These are phyloP conservation scores for Trachemys scripta DNA, from an alignment of 2,113 vertebrate species.

Conservation along the genomic window DNA sequence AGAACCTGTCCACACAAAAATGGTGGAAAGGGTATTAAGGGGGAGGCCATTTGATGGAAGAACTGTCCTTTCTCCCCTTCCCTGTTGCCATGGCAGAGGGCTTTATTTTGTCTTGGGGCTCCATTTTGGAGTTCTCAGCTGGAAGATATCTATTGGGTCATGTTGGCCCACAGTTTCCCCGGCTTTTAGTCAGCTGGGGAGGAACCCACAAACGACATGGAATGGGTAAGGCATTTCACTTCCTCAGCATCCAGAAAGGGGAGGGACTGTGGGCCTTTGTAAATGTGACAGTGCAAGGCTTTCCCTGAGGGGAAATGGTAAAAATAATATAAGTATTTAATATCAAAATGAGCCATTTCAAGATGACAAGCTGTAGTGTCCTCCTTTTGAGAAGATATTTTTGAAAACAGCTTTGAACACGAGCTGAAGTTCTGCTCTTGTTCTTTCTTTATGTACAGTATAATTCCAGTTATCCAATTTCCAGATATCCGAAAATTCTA, in stretches of 20 bases:
- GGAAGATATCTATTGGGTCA: neutral
- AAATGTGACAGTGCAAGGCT: neutral
- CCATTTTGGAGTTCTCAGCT: neutral
- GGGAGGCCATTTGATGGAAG: neutral
- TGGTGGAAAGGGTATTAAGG: neutral
- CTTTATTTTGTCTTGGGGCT: neutral
- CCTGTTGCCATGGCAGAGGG: neutral
- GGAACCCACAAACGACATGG: neutral
- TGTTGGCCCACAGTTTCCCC: neutral
- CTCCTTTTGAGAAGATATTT: neutral
- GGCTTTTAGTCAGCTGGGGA: neutral
- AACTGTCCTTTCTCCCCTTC: neutral
- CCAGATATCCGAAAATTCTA: neutral
- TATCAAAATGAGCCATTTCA: rapidly evolving
- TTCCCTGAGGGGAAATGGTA: neutral
- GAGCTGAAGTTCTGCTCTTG: neutral
- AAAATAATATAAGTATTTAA: neutral
- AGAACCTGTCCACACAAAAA: neutral
- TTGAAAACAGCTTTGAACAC: neutral
- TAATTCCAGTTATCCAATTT: neutral
- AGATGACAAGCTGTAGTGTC: neutral
- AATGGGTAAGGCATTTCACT: neutral
- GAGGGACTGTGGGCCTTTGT: neutral
- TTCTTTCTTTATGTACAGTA: neutral
- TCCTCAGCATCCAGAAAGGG: neutral